phyloP scores from a whole-genome alignment of 2,113 vertebrate genomes.

The human (Homo sapiens) region GRCh38 chr16:13449001-13449500 shows the following conservation, averaged over 20 bases:
- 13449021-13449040: neutral
- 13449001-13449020: neutral
- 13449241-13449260: neutral
- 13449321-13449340: neutral
- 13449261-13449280: neutral
- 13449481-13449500: neutral
- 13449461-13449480: neutral
- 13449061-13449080: neutral
- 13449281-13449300: neutral
- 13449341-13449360: neutral
- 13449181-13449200: neutral
- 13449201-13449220: neutral
- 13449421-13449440: neutral
- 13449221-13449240: neutral
- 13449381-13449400: neutral
- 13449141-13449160: neutral
- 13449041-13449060: neutral
- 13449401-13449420: neutral
- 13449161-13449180: neutral
- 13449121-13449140: constrained; percentile 13
- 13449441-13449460: neutral
- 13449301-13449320: neutral
- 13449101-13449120: constrained; percentile 6
- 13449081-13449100: neutral
- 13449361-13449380: neutral